Base-by-base conservation (phyloP, 2,888 invertebrate species). In the Rhagophthalmus giganteus region DNA sequence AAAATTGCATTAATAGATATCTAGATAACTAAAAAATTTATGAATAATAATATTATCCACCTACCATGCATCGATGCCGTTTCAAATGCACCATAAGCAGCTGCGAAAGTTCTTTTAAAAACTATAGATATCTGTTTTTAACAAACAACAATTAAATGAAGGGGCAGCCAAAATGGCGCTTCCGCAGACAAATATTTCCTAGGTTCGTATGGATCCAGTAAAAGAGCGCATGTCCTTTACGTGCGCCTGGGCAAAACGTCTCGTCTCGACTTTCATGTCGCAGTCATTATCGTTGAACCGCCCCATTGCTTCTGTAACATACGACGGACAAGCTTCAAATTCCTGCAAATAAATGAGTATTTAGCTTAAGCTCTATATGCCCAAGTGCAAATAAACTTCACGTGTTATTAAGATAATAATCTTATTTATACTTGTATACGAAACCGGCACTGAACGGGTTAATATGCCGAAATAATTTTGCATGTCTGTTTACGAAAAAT, bases 281-380 rank as follows among this genome's bases (percentile, higher is more conserved):
- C 65, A 67, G 63, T 66, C 68, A 67, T 68, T 66, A 67, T 58
- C 37, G 53, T 56, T 55, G 63, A 60, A 63, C 62, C 64, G 65
- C 66, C 66, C 66, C 63, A 62, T 58, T 60, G 56, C 60, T 48
- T 58, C 47, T 53, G 50, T 55, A 56, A 58, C 56, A 52, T 59
- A 54, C 44, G 57, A 50, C 48, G 57, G 58, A 56, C 59, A 48
- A 59, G 55, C 56, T 60, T 54, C 51, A 55, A 64, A 64, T 60
- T 64, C 65, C 62, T 64, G 63, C 60, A 64, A 65, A 61, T 61
- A 61, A 65, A 62, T 59, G 58, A 59, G 63, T 60, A 62, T 62
- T 61, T 58, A 60, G 62, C 58, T 55, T 57, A 59, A 61, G 53
- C 55, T 51, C 48, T 40, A 52, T 52, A 52, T 48, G 46, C 52